phyloP scores from a whole-genome alignment of 2,113 vertebrate species.

The Dasyprocta punctata region DNA sequence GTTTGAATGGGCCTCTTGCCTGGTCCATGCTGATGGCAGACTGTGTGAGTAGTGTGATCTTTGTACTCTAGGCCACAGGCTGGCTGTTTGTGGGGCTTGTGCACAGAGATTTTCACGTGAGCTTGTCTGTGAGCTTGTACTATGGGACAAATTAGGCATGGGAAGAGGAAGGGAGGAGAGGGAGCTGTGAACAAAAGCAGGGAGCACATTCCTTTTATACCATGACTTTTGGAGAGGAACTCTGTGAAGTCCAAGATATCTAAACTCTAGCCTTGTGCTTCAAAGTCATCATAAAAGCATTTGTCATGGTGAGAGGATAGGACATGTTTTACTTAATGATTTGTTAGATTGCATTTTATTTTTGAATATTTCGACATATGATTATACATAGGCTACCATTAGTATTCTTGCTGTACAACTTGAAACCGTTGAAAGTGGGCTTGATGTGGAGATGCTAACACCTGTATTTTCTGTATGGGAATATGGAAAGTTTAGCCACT shows the following conservation, averaged over 20 bases:
- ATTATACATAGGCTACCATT: neutral
- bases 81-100: neutral
- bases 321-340: neutral
- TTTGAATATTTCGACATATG: neutral
- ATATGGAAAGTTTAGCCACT: neutral
- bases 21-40: neutral
- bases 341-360: neutral
- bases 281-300: neutral
- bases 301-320: neutral
- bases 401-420: neutral
- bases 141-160: neutral
- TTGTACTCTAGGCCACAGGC: neutral
- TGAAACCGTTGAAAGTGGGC: neutral
- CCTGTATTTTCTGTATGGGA: neutral
- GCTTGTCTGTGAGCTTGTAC: neutral
- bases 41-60: neutral
- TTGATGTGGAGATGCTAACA: neutral
- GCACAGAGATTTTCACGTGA: neutral
- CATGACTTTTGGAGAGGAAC: neutral
- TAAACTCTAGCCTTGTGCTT: neutral
- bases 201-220: fast-evolving
- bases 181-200: neutral
- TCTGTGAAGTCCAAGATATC: neutral
- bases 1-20: neutral
- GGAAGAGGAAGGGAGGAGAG: neutral